phyloP scores from a whole-genome alignment of 2,888 invertebrate species.

The Troilus luridus region DNA sequence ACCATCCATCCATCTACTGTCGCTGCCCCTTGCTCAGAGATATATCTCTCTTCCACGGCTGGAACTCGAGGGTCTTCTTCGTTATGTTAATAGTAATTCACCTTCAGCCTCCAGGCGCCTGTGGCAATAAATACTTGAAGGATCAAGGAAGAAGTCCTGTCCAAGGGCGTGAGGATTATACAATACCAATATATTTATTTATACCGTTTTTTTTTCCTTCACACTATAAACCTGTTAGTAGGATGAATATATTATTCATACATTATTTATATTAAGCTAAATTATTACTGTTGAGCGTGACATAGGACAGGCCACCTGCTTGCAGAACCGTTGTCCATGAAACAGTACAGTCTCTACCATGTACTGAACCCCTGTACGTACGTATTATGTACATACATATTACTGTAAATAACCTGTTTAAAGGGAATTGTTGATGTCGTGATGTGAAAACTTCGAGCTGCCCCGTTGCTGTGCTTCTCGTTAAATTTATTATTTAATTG shows the following conservation, averaged over 20 bases:
- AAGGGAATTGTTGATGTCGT: no score
- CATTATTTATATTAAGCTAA: no score
- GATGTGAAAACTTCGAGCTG: no score
- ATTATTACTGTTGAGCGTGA: no score
- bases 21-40: background rate
- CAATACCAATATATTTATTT: background rate
- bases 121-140: background rate
- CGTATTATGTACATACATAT: no score
- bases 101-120: background rate
- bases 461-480: no score
- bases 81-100: conserved; percentile 23
- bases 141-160: background rate
- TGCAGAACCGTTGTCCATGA: no score
- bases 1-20: conserved; percentile 15
- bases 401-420: no score
- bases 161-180: background rate
- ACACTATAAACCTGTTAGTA: background rate
- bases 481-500: no score
- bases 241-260: background rate
- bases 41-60: background rate
- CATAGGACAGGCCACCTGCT: no score
- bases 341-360: no score
- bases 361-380: no score
- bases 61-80: conserved; percentile 21
- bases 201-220: background rate